A percentile compares a stretch with the other conserved stretches of the same genome.
phyloP scores from a whole-genome alignment of 23 tunicate genomes.

The Aplidium turbinatum region DNA sequence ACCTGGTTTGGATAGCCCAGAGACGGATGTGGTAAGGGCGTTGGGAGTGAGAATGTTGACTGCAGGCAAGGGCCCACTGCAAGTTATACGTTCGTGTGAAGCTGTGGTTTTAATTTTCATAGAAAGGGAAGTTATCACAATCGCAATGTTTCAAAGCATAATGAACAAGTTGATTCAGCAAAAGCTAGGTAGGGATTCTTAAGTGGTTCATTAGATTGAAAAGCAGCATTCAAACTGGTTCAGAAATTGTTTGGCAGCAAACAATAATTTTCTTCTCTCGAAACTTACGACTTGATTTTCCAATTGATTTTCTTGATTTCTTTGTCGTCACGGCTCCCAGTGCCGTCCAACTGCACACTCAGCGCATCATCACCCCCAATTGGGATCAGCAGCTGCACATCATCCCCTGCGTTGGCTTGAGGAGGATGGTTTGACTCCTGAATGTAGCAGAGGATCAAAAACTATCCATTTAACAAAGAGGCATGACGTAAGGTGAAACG shows the following conservation, averaged over 20 bases:
- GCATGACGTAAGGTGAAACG: too few species aligned
- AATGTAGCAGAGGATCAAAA: too few species aligned
- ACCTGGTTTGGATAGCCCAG: slow-evolving; percentile 56
- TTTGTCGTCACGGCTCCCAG: slow-evolving; percentile 73
- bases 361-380: slow-evolving; percentile 42
- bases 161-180: too few species aligned
- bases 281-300: slow-evolving; percentile 42
- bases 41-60: slow-evolving; percentile 38
- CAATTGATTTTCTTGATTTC: slow-evolving; percentile 46
- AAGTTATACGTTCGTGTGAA: too few species aligned
- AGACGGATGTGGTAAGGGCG: slow-evolving; percentile 36
- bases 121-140: too few species aligned
- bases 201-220: too few species aligned
- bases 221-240: too few species aligned
- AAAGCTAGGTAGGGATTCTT: too few species aligned
- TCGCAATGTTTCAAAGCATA: too few species aligned
- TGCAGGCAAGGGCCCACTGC: slow-evolving; percentile 41
- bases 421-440: slow-evolving; percentile 95
- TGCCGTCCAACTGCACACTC: slow-evolving; percentile 53
- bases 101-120: too few species aligned
- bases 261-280: background rate
- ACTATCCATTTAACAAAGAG: too few species aligned
- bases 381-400: slow-evolving; percentile 55
- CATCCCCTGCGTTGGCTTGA: slow-evolving; percentile 71
- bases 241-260: background rate